Evolutionary conservation across 92 coral and sea anemone species (phyloP).

Genomic region (Metridium senile): DNA sequence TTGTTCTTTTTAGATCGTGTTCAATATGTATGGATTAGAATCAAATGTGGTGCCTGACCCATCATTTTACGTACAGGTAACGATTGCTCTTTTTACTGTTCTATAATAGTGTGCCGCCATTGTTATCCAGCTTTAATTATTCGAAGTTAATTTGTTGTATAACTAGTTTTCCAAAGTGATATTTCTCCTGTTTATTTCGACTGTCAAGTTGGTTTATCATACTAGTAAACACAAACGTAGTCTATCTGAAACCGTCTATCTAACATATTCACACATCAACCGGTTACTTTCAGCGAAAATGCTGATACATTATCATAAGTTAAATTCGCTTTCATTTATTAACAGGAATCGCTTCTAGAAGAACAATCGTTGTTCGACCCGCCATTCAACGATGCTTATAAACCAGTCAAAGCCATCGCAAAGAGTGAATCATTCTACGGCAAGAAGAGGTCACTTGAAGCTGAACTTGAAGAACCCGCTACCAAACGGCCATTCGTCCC

Average conservation of each 20-base stretch:
- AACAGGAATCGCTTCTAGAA: slow-evolving; percentile 77
- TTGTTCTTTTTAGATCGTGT: slow-evolving; percentile 19
- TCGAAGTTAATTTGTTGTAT: background rate
- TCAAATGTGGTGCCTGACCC: slow-evolving; percentile 97
- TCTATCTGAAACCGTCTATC: background rate
- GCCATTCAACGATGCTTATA: slow-evolving; percentile 88
- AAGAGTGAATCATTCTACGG: slow-evolving; percentile 70
- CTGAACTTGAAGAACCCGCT: slow-evolving; percentile 90
- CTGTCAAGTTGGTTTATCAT: background rate
- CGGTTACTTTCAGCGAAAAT: background rate
- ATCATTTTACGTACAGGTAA: slow-evolving; percentile 93
- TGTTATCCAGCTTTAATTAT: background rate
- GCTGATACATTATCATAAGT: slow-evolving; percentile 12
- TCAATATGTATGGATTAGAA: slow-evolving; percentile 82
- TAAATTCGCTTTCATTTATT: slow-evolving; percentile 7
- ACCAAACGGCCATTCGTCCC: slow-evolving; percentile 94
- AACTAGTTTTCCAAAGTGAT: background rate
- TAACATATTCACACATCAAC: background rate
- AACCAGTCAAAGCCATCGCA: slow-evolving; percentile 74
- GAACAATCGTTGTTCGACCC: slow-evolving; percentile 96
- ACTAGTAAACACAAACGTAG: background rate
- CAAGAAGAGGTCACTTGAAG: slow-evolving; percentile 85
- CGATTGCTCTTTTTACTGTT: slow-evolving; percentile 14
- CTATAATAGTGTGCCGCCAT: background rate
- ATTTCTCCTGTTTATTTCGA: background rate